A percentile compares a stretch with the other conserved stretches of the same genome.
Evolutionary conservation across 2,113 vertebrate species (phyloP).

Genomic region (Phoenicopterus ruber): DNA sequence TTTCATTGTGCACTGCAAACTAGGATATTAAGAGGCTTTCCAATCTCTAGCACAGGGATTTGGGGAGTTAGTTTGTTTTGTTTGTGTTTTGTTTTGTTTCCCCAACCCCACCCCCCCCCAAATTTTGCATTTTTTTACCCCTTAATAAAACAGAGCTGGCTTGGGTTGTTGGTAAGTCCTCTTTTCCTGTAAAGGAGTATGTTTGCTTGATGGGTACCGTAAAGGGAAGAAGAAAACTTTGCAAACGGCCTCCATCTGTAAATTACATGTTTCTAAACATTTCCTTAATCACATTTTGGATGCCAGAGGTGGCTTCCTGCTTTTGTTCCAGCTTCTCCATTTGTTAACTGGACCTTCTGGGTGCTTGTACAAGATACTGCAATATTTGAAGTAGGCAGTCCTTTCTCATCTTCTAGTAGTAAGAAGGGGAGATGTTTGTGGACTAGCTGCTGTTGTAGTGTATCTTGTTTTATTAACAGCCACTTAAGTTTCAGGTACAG

Average conservation of each 20-base stretch:
- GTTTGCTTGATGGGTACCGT: neutral
- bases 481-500: neutral
- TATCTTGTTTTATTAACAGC: neutral
- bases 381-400: neutral
- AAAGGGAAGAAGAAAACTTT: neutral
- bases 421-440: neutral
- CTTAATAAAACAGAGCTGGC: neutral
- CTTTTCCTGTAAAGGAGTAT: neutral
- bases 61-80: neutral
- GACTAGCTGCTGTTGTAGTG: neutral
- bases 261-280: neutral
- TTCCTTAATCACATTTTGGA: neutral
- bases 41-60: neutral
- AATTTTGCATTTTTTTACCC: neutral
- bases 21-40: neutral
- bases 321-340: neutral
- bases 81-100: neutral
- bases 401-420: neutral
- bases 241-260: neutral
- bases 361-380: neutral
- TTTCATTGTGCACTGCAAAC: neutral
- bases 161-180: neutral
- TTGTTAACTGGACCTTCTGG: neutral
- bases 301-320: neutral
- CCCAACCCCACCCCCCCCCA: too few relatives aligned